Percentiles rank a stretch among this genome's conserved stretches.
Evolutionary conservation across 2,888 invertebrate species (phyloP).

Genomic region (Hypena proboscidalis): DNA sequence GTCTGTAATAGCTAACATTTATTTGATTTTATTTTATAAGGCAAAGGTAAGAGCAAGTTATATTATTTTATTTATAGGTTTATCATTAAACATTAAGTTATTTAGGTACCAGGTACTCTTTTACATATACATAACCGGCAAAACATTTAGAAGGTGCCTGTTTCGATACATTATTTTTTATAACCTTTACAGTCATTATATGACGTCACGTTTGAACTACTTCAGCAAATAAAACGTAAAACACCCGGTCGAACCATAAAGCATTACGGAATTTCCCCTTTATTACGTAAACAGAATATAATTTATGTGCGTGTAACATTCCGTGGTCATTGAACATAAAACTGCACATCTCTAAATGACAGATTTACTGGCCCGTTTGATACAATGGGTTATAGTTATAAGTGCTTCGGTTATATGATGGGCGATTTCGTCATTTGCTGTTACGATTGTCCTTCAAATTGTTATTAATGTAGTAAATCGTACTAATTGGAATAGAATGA

Average conservation of each 20-base stretch:
- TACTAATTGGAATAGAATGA: no score
- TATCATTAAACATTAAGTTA: no score
- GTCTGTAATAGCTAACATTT: no score
- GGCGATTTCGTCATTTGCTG: neutral
- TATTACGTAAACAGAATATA: constrained; percentile 55
- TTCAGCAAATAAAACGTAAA: constrained; percentile 14
- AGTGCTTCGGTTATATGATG: constrained; percentile 4
- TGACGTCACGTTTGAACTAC: no score
- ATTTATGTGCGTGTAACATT: constrained; percentile 52
- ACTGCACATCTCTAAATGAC: constrained; percentile 12
- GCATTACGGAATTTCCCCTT: constrained; percentile 46
- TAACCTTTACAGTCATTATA: no score
- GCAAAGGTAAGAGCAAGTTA: no score
- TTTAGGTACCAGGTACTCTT: no score
- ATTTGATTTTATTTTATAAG: no score
- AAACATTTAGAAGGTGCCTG: neutral
- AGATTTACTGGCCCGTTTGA: constrained; percentile 10
- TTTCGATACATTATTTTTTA: neutral
- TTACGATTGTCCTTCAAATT: no score
- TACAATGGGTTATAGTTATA: constrained; percentile 8
- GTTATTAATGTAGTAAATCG: no score
- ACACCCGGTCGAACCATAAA: constrained; percentile 16
- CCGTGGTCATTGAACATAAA: constrained; percentile 57
- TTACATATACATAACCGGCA: no score
- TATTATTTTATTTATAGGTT: no score